Conservation (phyloP, 2,113 vertebrate genomes). For the Phalacrocorax aristotelis region DNA sequence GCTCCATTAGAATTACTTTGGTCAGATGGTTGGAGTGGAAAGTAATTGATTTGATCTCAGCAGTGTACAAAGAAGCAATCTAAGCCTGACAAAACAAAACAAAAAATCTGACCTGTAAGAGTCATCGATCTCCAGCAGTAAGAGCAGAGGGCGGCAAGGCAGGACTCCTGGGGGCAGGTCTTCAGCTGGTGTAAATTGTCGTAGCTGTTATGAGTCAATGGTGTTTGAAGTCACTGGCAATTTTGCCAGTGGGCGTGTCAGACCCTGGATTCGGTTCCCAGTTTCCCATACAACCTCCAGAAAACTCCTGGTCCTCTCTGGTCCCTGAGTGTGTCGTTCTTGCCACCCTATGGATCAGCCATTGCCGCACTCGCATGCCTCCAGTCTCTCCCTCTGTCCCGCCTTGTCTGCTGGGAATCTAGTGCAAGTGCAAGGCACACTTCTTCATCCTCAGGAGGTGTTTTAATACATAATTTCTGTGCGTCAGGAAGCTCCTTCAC, state of each 20-base stretch:
- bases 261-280: not conserved
- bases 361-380: fast-evolving
- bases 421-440: not conserved
- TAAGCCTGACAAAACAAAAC: conserved; percentile 64
- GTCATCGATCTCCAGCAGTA: conserved; percentile 53
- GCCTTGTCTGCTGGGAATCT: not conserved
- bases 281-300: not conserved
- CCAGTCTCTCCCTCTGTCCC: not conserved
- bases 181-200: conserved; percentile 54
- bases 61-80: conserved; percentile 40
- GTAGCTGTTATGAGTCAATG: conserved; percentile 33
- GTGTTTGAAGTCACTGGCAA: conserved; percentile 34
- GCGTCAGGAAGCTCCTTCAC: not conserved
- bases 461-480: not conserved
- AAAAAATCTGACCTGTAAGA: conserved; percentile 68
- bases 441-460: not conserved
- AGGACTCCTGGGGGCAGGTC: conserved; percentile 51
- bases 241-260: not conserved
- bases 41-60: conserved; percentile 61
- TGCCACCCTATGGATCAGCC: fast-evolving
- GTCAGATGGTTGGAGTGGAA: conserved; percentile 54
- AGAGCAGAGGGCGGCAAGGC: conserved; percentile 31
- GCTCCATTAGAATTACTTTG: conserved; percentile 67
- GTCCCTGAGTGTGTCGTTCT: not conserved
- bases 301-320: not conserved